phyloP scores from a whole-genome alignment of 2,113 vertebrate genomes.

The Cyprinodon brontotheroides region DNA sequence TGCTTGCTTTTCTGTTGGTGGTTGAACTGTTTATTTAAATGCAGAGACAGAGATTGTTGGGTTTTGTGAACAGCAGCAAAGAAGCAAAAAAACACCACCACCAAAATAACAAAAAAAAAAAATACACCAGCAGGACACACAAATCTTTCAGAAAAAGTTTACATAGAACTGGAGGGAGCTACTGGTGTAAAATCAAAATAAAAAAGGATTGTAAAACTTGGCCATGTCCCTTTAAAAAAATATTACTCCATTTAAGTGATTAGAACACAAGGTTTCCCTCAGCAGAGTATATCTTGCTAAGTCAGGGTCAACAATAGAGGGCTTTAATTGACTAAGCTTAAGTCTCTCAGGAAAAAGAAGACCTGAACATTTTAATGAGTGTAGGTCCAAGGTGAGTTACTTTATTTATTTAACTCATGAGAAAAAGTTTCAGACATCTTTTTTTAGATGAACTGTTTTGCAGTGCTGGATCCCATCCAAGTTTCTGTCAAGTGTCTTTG shows the following conservation, averaged over 20 bases:
- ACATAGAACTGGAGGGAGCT: no score
- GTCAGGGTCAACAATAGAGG: slow-evolving; percentile 30
- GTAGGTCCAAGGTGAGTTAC: slow-evolving; percentile 50
- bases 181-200: no score
- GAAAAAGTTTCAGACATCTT: slow-evolving; percentile 39
- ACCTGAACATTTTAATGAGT: slow-evolving; percentile 60
- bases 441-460: slow-evolving; percentile 47
- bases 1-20: no score
- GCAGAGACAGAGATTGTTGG: no score
- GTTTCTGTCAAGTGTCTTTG: slow-evolving; percentile 24
- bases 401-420: slow-evolving; percentile 57
- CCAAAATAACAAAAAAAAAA: no score
- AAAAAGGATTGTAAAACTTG: no score
- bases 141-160: no score
- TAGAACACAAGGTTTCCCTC: slow-evolving; percentile 5
- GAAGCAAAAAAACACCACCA: no score
- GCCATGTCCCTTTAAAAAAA: slow-evolving; percentile 9
- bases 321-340: slow-evolving; percentile 56
- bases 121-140: no score
- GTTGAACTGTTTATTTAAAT: no score
- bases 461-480: slow-evolving; percentile 29
- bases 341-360: slow-evolving; percentile 46
- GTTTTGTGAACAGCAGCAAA: no score
- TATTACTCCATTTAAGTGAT: slow-evolving; percentile 19
- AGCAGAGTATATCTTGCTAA: slow-evolving; percentile 18